Base-by-base conservation (phyloP, 1,140 invertebrate species). In the Drosophila lacteicornis region DNA sequence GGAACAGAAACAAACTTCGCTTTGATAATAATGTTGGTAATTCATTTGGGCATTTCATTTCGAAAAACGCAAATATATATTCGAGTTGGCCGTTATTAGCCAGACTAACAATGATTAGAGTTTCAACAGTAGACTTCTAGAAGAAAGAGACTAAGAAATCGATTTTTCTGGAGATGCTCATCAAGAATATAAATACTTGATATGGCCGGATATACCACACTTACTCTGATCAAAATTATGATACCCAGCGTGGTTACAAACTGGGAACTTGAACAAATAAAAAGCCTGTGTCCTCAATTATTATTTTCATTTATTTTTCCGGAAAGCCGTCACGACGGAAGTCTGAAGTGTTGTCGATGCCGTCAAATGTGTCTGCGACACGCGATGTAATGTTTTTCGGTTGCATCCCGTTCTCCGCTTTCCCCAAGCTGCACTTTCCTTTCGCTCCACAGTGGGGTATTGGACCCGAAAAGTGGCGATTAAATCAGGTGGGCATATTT, bases 291-390 rank as follows among this genome's bases (percentile, higher is more conserved):
- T 74, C 57, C 73, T 57, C 36, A 75, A 77, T 77, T 61, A 68
- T 70, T 79, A 63, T 69, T 79, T 79, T 55, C 50, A 42, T 69
- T 70, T 69, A 59, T 78, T 61, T 70, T 68, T 47, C 61, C 11
- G 19, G 63, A 42, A 61, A 58, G 49, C 43, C 75, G 60, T 68
- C 73, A 42, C 38, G 42, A 67, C 84, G 84, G 83, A 87, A 84
- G 85, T 81, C 85, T 84, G 69, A 84, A 90, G 85, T 80, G 77
- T 88, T 82, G 84, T 80, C 80, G 85, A 73, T 71, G 80, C 62
- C 69, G 84, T 87, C 80, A 87, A 88, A 88, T 90, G 81, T 80
- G 85, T 85, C 75, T 88, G 79, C 62, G 62, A 90, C 84, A 88
- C 78, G 78, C 84, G 85, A 88, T 90, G 78, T 78, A 80, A 80